These are phyloP conservation scores for Nebria brevicollis DNA, from an alignment of 2,888 invertebrate genomes.

Conservation along the genomic window DNA sequence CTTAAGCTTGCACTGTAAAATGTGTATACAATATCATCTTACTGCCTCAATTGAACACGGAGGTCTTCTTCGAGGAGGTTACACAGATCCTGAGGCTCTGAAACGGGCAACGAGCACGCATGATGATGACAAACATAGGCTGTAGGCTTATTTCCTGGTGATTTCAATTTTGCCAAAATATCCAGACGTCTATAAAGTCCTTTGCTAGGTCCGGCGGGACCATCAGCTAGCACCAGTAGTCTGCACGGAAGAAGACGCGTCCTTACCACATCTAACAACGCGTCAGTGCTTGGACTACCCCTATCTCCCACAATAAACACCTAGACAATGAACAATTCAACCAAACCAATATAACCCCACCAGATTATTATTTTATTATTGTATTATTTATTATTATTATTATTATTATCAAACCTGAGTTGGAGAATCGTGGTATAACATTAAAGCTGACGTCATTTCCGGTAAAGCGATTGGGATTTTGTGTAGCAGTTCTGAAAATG, in stretches of 20 bases:
- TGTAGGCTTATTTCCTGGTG: constrained; percentile 71
- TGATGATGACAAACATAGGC: constrained; percentile 84
- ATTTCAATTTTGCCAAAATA: constrained; percentile 65
- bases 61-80: constrained; percentile 66
- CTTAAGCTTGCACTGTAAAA: too few species aligned
- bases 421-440: constrained; percentile 74
- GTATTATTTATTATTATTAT: not conserved
- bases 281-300: constrained; percentile 73
- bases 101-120: constrained; percentile 80
- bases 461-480: constrained; percentile 77
- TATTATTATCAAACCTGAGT: constrained; percentile 71
- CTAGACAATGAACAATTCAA: constrained; percentile 59
- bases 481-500: constrained; percentile 71
- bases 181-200: constrained; percentile 59
- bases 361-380: too few species aligned
- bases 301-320: constrained; percentile 74
- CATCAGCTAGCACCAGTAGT: constrained; percentile 74
- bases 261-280: constrained; percentile 73
- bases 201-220: constrained; percentile 61
- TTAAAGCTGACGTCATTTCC: constrained; percentile 78
- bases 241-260: constrained; percentile 74
- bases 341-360: not conserved
- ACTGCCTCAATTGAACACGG: not conserved
- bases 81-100: constrained; percentile 72
- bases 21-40: not conserved